These are phyloP conservation scores for Lutjanus argentimaculatus DNA, from an alignment of 2,797 vertebrate species.

Conservation along the genomic window DNA sequence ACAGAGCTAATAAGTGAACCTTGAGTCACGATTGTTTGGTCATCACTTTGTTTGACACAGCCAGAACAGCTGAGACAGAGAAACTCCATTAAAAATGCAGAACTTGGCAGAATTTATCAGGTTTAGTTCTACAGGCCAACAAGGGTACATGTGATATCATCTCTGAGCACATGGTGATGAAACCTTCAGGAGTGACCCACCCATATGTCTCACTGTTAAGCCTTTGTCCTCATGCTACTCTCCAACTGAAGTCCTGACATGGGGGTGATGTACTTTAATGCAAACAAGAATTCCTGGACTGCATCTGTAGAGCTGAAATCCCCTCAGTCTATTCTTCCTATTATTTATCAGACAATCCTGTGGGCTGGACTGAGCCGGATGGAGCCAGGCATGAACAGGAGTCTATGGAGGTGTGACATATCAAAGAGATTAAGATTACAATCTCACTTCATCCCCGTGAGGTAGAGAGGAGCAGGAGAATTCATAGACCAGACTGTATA, in stretches of 20 bases:
- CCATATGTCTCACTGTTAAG: conserved; percentile 25
- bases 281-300: conserved; percentile 50
- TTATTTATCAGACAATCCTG: conserved; percentile 50
- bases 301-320: conserved; percentile 58
- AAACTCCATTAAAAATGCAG: background rate
- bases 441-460: conserved; percentile 50
- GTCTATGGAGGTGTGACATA: conserved; percentile 54
- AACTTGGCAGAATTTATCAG: background rate
- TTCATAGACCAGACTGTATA: background rate
- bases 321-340: conserved; percentile 43
- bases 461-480: conserved; percentile 30
- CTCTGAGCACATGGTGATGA: conserved; percentile 32
- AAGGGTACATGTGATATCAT: conserved; percentile 3
- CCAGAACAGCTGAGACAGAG: background rate
- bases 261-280: conserved; percentile 42
- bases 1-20: background rate
- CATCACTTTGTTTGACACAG: background rate
- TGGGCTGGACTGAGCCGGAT: conserved; percentile 30
- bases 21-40: background rate
- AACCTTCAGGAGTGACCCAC: conserved; percentile 5
- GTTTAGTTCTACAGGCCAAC: conserved; percentile 9
- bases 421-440: conserved; percentile 68
- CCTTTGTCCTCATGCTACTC: conserved; percentile 13
- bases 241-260: conserved; percentile 34
- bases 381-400: conserved; percentile 38